A percentile compares a stretch with the other conserved stretches of the same genome.
phyloP scores from a whole-genome alignment of 1,140 invertebrate genomes.

The Drosophila nebulosa region DNA sequence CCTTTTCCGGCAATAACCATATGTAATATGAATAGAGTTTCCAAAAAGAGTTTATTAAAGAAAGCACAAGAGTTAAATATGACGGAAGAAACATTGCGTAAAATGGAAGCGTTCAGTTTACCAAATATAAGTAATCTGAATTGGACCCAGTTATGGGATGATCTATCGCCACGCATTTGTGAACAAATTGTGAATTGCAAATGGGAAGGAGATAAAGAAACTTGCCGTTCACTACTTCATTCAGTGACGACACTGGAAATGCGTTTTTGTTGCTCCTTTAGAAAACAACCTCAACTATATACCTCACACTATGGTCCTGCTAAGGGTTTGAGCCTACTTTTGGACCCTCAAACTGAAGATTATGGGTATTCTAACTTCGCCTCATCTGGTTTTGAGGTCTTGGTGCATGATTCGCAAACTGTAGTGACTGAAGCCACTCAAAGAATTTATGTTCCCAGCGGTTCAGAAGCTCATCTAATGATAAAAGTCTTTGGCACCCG shows the following conservation, averaged over 20 bases:
- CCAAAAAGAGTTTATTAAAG: neutral
- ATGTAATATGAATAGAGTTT: slow-evolving; percentile 81
- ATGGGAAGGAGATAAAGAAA: slow-evolving; percentile 83
- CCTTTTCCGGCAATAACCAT: slow-evolving; percentile 87
- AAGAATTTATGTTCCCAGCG: slow-evolving; percentile 28
- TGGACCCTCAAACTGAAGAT: slow-evolving; percentile 81
- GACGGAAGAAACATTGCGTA: neutral
- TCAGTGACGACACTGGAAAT: slow-evolving; percentile 81
- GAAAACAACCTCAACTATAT: slow-evolving; percentile 80
- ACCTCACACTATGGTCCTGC: slow-evolving; percentile 82
- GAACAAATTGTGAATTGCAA: slow-evolving; percentile 83
- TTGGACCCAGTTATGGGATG: slow-evolving; percentile 56
- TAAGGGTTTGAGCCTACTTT: slow-evolving; percentile 83
- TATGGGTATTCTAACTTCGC: slow-evolving; percentile 63
- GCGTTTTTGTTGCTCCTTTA: slow-evolving; percentile 85
- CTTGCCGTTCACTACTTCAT: slow-evolving; percentile 83
- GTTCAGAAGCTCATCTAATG: slow-evolving; percentile 36
- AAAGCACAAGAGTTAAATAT: slow-evolving; percentile 14
- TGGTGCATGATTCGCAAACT: slow-evolving; percentile 83
- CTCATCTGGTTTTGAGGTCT: slow-evolving; percentile 42
- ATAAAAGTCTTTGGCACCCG: slow-evolving; percentile 33
- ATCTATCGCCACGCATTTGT: slow-evolving; percentile 81
- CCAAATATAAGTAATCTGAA: neutral
- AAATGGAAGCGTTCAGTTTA: neutral
- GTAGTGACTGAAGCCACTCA: slow-evolving; percentile 82